Percentiles rank a stretch among this genome's conserved stretches.
These are phyloP conservation scores for Nymphicus hollandicus DNA, from an alignment of 2,113 vertebrate species.

Conservation along the genomic window DNA sequence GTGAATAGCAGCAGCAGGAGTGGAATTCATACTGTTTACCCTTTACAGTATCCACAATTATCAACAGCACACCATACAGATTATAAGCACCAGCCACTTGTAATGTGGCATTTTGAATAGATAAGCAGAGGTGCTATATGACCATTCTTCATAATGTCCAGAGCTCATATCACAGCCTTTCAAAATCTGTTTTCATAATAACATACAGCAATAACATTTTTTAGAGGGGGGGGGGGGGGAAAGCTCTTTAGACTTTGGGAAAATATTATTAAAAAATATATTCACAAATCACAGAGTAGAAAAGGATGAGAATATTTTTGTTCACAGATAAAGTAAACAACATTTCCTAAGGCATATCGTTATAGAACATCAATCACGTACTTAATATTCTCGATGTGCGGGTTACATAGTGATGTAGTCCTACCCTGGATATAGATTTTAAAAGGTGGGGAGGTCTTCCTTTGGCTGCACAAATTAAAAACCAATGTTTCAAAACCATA, in stretches of 20 bases:
- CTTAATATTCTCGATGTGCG: not conserved
- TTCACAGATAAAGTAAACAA: slow-evolving; percentile 27
- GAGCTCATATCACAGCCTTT: slow-evolving; percentile 48
- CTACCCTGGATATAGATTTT: slow-evolving; percentile 36
- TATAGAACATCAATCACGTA: slow-evolving; percentile 17
- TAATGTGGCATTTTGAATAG: slow-evolving; percentile 79
- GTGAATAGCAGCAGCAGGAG: slow-evolving; percentile 71
- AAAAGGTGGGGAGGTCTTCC: slow-evolving; percentile 36
- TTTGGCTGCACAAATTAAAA: slow-evolving; percentile 59
- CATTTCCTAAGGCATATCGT: slow-evolving; percentile 12
- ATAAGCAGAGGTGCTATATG: slow-evolving; percentile 75
- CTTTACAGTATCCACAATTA: slow-evolving; percentile 82
- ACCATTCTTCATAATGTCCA: slow-evolving; percentile 69
- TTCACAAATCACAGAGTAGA: not conserved
- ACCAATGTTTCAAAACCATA: slow-evolving; percentile 57
- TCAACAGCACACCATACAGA: slow-evolving; percentile 79
- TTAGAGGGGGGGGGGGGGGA: not conserved
- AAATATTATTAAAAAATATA: not conserved
- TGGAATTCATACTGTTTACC: slow-evolving; percentile 82
- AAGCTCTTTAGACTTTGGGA: not conserved
- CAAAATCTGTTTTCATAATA: slow-evolving; percentile 52
- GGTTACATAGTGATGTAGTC: not conserved
- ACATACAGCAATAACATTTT: slow-evolving; percentile 3
- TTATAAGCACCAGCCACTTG: slow-evolving; percentile 79
- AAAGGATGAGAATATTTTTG: slow-evolving; percentile 35